Percentiles rank a stretch among this genome's conserved stretches.
These are phyloP conservation scores for Drosophila anomalata DNA, from an alignment of 2,888 invertebrate genomes.

Conservation along the genomic window DNA sequence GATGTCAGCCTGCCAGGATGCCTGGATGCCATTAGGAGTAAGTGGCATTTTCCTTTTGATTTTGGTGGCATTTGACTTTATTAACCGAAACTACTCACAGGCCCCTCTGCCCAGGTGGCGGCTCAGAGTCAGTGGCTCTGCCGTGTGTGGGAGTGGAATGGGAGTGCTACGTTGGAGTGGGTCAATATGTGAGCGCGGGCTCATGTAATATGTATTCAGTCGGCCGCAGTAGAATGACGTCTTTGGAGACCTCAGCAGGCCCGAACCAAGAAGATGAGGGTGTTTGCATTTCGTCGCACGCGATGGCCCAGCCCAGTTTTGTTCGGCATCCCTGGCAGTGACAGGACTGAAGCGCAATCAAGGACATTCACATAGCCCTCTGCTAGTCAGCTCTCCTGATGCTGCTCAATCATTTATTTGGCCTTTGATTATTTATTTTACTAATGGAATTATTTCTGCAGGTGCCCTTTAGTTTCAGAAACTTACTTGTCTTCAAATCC, in stretches of 20 bases:
- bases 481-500: neutral
- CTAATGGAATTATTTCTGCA: constrained; percentile 81
- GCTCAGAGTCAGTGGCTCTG: constrained; percentile 5
- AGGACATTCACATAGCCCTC: constrained; percentile 11
- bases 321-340: constrained; percentile 37
- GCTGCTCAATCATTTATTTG: constrained; percentile 73
- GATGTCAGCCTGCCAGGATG: constrained; percentile 4
- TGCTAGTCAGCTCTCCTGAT: constrained; percentile 11
- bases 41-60: constrained; percentile 76
- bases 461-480: neutral
- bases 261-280: constrained; percentile 11
- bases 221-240: constrained; percentile 60
- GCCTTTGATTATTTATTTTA: constrained; percentile 80
- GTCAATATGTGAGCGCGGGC: constrained; percentile 59
- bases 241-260: constrained; percentile 52
- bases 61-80: constrained; percentile 75
- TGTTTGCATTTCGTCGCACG: constrained; percentile 63
- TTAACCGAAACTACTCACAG: constrained; percentile 60
- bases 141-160: constrained; percentile 53
- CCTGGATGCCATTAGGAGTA: constrained; percentile 72
- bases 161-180: constrained; percentile 54
- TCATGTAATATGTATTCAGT: constrained; percentile 69
- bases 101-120: constrained; percentile 37
- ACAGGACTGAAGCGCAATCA: constrained; percentile 5
- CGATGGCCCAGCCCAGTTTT: constrained; percentile 49